These are phyloP conservation scores for Drosophila repleta DNA, from an alignment of 1,140 invertebrate species.

Conservation along the genomic window DNA sequence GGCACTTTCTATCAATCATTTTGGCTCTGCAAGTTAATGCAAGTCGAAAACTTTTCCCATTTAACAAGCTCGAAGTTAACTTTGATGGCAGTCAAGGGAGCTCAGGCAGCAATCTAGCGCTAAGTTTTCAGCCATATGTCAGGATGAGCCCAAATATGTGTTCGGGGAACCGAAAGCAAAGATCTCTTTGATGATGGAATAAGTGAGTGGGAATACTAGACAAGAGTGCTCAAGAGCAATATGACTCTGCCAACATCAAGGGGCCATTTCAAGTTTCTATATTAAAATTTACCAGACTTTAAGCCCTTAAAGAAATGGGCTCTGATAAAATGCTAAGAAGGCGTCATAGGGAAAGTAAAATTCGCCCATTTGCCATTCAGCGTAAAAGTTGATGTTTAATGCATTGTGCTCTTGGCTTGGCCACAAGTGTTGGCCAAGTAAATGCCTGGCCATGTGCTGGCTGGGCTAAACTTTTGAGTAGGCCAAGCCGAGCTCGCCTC, in stretches of 20 bases:
- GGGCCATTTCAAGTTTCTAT: too few species aligned
- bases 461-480: constrained; percentile 10
- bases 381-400: constrained; percentile 4
- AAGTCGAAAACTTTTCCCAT: constrained; percentile 14
- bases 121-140: neutral
- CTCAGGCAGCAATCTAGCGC: neutral
- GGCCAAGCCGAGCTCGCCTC: neutral
- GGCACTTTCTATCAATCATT: constrained; percentile 14
- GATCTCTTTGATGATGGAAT: too few species aligned
- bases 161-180: neutral
- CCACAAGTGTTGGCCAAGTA: constrained; percentile 10
- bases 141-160: too few species aligned
- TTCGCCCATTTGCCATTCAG: neutral
- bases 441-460: neutral
- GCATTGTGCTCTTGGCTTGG: constrained; percentile 1
- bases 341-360: constrained; percentile 1
- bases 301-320: neutral
- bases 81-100: constrained; percentile 3
- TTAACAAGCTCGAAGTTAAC: neutral
- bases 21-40: constrained; percentile 9
- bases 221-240: too few species aligned
- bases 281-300: too few species aligned
- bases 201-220: too few species aligned
- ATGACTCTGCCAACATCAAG: too few species aligned
- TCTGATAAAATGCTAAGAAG: neutral